Conservation (phyloP, 1,140 invertebrate species). For the Lucilia cuprina region DNA sequence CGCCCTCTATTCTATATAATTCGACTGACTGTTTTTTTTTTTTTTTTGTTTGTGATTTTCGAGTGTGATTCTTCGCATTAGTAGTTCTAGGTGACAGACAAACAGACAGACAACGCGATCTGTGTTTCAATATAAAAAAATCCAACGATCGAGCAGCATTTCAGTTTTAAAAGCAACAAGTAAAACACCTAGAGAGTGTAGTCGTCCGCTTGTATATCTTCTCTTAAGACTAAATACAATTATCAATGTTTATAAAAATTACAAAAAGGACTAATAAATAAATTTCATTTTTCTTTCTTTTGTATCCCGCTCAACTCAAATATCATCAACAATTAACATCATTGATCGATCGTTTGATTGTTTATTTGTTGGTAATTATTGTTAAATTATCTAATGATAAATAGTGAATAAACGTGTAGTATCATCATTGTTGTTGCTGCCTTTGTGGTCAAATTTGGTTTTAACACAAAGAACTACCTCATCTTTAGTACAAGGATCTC, state of each 20-base stretch:
- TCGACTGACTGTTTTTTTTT: slow-evolving; percentile 11
- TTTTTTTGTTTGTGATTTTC: slow-evolving; percentile 7
- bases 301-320: not conserved
- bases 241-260: not conserved
- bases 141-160: slow-evolving; percentile 28
- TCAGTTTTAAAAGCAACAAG: slow-evolving; percentile 33
- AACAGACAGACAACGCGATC: not conserved
- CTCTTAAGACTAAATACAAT: not conserved
- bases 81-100: not conserved
- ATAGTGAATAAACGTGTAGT: slow-evolving; percentile 29
- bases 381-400: not conserved
- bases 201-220: slow-evolving; percentile 30
- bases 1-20: not conserved
- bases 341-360: not conserved
- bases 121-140: slow-evolving; percentile 7
- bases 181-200: slow-evolving; percentile 22
- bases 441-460: slow-evolving; percentile 23
- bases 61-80: not conserved
- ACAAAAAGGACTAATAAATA: slow-evolving; percentile 12
- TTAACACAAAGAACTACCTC: not conserved
- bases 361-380: too few relatives aligned
- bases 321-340: not conserved
- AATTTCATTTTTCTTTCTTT: not conserved
- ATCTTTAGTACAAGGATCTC: not conserved
- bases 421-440: slow-evolving; percentile 4